phyloP scores from a whole-genome alignment of 92 coral and sea anemone genomes.

The Virgularia gustaviana region DNA sequence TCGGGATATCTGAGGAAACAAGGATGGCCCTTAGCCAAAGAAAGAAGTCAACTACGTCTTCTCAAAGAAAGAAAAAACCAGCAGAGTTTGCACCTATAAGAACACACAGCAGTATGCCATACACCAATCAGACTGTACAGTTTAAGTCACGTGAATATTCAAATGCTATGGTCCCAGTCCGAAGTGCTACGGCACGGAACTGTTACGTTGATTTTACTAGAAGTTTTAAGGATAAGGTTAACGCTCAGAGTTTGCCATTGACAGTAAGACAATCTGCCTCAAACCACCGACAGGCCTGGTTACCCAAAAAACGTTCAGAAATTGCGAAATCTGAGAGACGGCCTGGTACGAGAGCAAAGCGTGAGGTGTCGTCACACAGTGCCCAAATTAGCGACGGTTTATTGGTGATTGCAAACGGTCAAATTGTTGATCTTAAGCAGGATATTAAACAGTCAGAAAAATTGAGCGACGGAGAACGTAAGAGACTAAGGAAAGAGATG shows the following conservation, averaged over 20 bases:
- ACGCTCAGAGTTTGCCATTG: slow-evolving; percentile 17
- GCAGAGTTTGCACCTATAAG: not conserved
- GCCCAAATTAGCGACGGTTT: slow-evolving; percentile 22
- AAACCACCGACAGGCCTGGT: not conserved
- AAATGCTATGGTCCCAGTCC: not conserved
- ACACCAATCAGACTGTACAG: slow-evolving; percentile 4
- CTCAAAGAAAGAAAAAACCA: not conserved
- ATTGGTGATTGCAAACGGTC: slow-evolving; percentile 25
- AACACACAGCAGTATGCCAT: not conserved
- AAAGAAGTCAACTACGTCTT: not conserved
- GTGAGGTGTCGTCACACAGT: not conserved
- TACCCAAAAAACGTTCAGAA: not conserved
- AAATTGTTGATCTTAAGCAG: slow-evolving; percentile 8
- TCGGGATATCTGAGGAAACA: slow-evolving; percentile 21
- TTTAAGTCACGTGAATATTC: slow-evolving; percentile 16
- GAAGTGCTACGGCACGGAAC: slow-evolving; percentile 2
- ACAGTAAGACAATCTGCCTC: slow-evolving; percentile 7
- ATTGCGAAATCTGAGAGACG: not conserved
- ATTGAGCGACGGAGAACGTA: slow-evolving; percentile 4
- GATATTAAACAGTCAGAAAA: slow-evolving; percentile 16
- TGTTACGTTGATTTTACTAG: slow-evolving; percentile 29
- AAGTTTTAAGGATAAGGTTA: slow-evolving; percentile 11
- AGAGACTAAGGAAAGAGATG: slow-evolving; percentile 24
- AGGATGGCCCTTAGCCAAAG: not conserved
- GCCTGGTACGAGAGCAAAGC: not conserved